Base-by-base conservation (phyloP, 2,113 vertebrate genomes). In the Nannobrachium achirus region DNA sequence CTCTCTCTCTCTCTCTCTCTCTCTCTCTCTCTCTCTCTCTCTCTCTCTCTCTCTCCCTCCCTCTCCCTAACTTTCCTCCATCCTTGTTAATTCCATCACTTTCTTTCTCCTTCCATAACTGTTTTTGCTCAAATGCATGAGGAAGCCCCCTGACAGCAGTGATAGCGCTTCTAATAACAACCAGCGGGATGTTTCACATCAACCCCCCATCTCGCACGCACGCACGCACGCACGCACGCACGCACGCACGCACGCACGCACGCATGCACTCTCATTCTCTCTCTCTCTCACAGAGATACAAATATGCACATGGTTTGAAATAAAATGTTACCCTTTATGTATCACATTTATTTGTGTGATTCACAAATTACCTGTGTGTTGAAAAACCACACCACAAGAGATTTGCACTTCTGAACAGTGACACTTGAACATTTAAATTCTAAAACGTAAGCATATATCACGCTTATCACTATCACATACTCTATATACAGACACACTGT, bases 121-220 rank as follows among this genome's bases (percentile, higher is more conserved):
- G 81, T 77, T 49, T 87, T 79, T 68, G 44, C 80, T 86, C 84
- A 86, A 52, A 75, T 52, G 42, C 40, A 66, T 1, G 57, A 58
- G 64, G 71, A 77, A 60, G 63, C 53, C 52, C 71, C 59, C 48
- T 64, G 55, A 59, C 33, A 57, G 38, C 7, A 39, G 41, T 58
- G 67, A 75, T 56, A 15, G 76, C n/a, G 18, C 55, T 58, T 52
- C 66, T 70, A 33, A 63, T 70, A 77, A 63, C 56, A 59, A 66
- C 71, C 60, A 16, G 56, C 1, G 18, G 57, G 40, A 76, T 56
- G 55, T 56, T 56, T 7, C 25, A 10, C 39, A 63, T 52, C 10
- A 41, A 40, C 39, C 18, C 75, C 70, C 70, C 78, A 6, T 4
- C 20, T 4, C 20, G 1, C 20, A 25, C 20, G 1, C 20, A 25